Base-by-base conservation (phyloP, 1,140 invertebrate genomes). In the Drosophila quadrilineata region DNA sequence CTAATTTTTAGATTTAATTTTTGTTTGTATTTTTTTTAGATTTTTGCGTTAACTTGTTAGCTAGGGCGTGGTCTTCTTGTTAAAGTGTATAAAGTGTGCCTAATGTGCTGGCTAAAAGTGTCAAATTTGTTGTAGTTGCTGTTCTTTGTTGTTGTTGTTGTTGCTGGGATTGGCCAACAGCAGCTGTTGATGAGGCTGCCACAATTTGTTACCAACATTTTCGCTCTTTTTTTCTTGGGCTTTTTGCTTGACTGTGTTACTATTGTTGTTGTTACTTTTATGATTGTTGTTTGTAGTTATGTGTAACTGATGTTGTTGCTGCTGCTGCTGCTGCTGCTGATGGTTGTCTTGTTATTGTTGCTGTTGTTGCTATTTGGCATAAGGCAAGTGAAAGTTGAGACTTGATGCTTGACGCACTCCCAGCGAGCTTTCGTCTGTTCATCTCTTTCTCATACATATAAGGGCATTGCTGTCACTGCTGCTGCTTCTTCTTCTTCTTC, bases 361-460 rank as follows among this genome's bases (percentile, higher is more conserved):
- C 64, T 58, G 64, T 57, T 77, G 70, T 79, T 60, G 75, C 45
- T 73, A 70, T 69, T 82, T 76, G 75, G 75, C 76, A 64, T 63
- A 56, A 63, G 62, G 62, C 45, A 65, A 80, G 79, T 84, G 79
- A 84, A 84, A 84, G 79, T 84, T 84, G 70, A 35, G 63, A 57
- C 57, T 71, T 75, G 48, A 60, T 64, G 53, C 57, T n/a, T n/a
- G n/a, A 28, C 50, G 17, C 54, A 54, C 54, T 73, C 70, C 56
- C 65, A 72, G 53, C 29, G 38, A 60, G 65, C 48, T 67, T 71
- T 58, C 46, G 66, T 68, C 73, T 69, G 38, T 40, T n/a, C 64
- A 60, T 70, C 75, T 76, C 60, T 72, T 53, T 59, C 58, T 46
- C 79, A 85, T n/a, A n/a, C n/a, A n/a, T 85, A 85, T 86, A 85